Evolutionary conservation across 37 sponge, comb jelly and placozoan species (phyloP).

Genomic region (Spongia lamella): DNA sequence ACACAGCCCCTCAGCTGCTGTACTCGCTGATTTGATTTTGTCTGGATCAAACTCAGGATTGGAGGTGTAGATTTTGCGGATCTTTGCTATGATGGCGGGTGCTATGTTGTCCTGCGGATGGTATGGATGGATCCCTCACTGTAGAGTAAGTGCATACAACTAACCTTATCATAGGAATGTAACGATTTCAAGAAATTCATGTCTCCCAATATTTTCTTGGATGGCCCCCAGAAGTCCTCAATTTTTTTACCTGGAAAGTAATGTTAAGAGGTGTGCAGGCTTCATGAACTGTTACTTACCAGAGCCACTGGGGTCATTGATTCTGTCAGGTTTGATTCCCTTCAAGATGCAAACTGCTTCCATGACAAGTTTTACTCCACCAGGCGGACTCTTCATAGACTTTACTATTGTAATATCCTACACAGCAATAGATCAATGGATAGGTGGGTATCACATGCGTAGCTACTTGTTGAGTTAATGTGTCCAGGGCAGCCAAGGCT

Average conservation of each 20-base stretch:
- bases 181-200: conserved; percentile 90
- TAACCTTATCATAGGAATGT: conserved; percentile 83
- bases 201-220: conserved; percentile 89
- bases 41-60: conserved; percentile 96
- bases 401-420: conserved; percentile 92
- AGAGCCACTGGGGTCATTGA: conserved; percentile 86
- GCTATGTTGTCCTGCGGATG: conserved; percentile 80
- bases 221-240: conserved; percentile 97
- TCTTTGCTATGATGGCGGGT: conserved; percentile 75
- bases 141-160: neutral
- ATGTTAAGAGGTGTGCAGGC: neutral
- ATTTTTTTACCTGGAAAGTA: conserved; percentile 64
- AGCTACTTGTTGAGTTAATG: conserved; percentile 78
- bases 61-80: conserved; percentile 75
- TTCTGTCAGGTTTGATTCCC: conserved; percentile 87
- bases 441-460: no score
- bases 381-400: conserved; percentile 93
- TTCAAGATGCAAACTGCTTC: conserved; percentile 97
- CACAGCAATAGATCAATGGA: neutral
- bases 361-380: conserved; percentile 94
- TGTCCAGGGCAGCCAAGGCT: conserved; percentile 92
- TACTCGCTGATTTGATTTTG: conserved; percentile 91
- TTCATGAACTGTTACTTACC: conserved; percentile 44
- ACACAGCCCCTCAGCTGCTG: conserved; percentile 96
- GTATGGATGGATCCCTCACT: neutral